Evolutionary conservation across 2,888 invertebrate genomes (phyloP).

Genomic region (Lordiphosa andalusiaca): DNA sequence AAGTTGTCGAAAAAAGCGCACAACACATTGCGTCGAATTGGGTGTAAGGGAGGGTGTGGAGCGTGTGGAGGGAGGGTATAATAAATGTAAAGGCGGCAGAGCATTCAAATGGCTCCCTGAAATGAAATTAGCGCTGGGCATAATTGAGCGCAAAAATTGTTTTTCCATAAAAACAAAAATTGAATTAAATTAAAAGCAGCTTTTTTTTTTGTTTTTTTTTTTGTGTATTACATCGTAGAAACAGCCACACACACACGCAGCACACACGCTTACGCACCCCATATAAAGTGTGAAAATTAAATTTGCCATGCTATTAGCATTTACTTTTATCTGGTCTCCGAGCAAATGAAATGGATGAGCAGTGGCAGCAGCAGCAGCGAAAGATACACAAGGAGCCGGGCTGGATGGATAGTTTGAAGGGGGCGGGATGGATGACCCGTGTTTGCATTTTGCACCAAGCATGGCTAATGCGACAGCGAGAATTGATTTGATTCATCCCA

Average conservation of each 20-base stretch:
- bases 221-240: slow-evolving; percentile 8
- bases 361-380: neutral
- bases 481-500: too few relatives aligned
- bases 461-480: too few relatives aligned
- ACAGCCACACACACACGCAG: slow-evolving; percentile 1
- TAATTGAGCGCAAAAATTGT: slow-evolving; percentile 57
- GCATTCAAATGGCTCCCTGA: slow-evolving; percentile 1
- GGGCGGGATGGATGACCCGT: too few relatives aligned
- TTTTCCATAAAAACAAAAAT: slow-evolving; percentile 26
- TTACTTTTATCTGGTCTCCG: slow-evolving; percentile 25
- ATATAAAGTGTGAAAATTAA: slow-evolving; percentile 37
- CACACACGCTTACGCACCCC: slow-evolving; percentile 1
- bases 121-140: slow-evolving; percentile 48
- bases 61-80: neutral
- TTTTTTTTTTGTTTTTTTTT: slow-evolving; percentile 26
- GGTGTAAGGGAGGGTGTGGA: neutral
- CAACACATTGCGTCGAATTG: too few relatives aligned
- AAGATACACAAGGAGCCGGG: neutral
- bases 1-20: slow-evolving; percentile 28
- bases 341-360: slow-evolving; percentile 9
- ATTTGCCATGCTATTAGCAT: slow-evolving; percentile 42
- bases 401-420: slow-evolving; percentile 4
- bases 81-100: neutral
- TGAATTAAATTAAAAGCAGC: slow-evolving; percentile 33
- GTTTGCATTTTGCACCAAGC: too few relatives aligned